phyloP scores from a whole-genome alignment of 2,113 vertebrate genomes.

The Gavia stellata region DNA sequence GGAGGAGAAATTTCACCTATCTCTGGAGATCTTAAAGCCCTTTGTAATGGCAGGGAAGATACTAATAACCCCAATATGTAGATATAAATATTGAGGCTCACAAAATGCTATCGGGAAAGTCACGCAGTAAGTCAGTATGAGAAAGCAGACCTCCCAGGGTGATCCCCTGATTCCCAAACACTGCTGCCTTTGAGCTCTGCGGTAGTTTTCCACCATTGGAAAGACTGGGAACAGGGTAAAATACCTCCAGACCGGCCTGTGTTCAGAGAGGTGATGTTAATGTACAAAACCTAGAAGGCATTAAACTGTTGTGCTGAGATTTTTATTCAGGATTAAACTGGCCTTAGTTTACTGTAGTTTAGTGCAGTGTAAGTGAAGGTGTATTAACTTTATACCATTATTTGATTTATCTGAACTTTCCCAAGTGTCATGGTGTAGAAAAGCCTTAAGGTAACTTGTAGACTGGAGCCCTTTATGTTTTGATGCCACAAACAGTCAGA shows the following conservation, averaged over 20 bases:
- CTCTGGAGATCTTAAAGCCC: not conserved
- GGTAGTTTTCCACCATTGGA: not conserved
- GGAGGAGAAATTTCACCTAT: accelerated
- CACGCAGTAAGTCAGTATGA: not conserved
- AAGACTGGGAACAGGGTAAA: not conserved
- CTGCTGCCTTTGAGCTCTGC: not conserved
- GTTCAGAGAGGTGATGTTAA: not conserved
- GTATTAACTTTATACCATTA: not conserved
- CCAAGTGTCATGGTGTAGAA: not conserved
- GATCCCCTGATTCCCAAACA: not conserved
- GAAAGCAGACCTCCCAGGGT: not conserved
- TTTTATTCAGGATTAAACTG: not conserved
- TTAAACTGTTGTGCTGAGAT: not conserved
- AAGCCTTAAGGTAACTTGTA: not conserved
- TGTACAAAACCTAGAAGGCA: not conserved
- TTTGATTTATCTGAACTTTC: not conserved
- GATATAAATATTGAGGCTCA: not conserved
- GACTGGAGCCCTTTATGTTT: not conserved
- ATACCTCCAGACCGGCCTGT: not conserved
- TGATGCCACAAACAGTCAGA: not conserved
- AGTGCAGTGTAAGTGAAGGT: not conserved
- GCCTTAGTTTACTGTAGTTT: not conserved
- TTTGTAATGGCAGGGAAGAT: not conserved
- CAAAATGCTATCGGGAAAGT: not conserved
- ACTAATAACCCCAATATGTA: not conserved